phyloP scores from a whole-genome alignment of 1,140 invertebrate genomes.

The Rhagoletis pomonella region DNA sequence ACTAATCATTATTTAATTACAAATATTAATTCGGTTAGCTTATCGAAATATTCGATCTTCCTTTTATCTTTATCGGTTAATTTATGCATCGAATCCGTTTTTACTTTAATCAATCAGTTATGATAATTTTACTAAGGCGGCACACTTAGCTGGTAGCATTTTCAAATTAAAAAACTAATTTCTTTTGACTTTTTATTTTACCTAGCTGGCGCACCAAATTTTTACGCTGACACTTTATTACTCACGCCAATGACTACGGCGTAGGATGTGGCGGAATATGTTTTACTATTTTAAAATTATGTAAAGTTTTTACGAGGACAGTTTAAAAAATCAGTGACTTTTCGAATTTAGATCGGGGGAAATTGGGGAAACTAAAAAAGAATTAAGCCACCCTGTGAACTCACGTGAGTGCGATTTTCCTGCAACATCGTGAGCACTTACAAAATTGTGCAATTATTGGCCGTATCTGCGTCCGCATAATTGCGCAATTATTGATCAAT shows the following conservation, averaged over 20 bases:
- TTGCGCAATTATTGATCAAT: no score
- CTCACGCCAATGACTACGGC: not conserved
- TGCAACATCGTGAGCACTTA: no score
- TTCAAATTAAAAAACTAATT: not conserved
- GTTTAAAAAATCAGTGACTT: no score
- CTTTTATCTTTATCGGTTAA: not conserved
- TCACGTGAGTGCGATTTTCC: no score
- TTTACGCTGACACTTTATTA: not conserved
- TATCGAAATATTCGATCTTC: not conserved
- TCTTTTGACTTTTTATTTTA: not conserved
- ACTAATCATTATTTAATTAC: conserved; percentile 37
- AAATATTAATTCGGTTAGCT: conserved; percentile 12
- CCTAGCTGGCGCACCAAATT: not conserved
- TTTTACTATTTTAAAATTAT: no score
- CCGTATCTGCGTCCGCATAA: no score
- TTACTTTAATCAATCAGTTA: not conserved
- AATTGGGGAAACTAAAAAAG: no score
- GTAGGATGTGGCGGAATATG: not conserved
- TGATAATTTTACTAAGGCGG: not conserved
- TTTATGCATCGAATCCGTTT: not conserved
- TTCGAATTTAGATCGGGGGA: no score
- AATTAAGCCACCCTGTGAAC: no score
- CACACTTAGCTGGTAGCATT: not conserved
- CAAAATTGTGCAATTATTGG: no score
- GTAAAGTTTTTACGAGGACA: no score